A percentile compares a stretch with the other conserved stretches of the same genome.
phyloP scores from a whole-genome alignment of 2,797 vertebrate species.

The Eulemur coronatus region DNA sequence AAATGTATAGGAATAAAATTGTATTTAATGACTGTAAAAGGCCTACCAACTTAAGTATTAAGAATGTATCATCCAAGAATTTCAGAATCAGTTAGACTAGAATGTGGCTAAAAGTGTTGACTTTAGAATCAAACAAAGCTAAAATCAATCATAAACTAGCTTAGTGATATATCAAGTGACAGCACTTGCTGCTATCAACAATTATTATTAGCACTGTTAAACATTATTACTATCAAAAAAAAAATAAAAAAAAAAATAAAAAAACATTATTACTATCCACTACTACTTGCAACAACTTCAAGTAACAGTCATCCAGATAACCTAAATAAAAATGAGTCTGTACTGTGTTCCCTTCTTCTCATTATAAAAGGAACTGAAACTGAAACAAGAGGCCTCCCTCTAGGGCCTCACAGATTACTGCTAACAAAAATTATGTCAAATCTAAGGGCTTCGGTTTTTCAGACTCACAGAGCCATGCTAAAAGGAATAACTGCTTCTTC shows the following conservation, averaged over 20 bases:
- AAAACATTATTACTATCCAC: background rate
- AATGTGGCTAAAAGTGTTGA: background rate
- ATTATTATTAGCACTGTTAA: background rate
- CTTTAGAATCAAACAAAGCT: background rate
- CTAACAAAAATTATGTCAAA: background rate
- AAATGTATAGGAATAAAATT: conserved; percentile 12
- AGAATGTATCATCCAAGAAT: background rate
- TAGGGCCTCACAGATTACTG: background rate
- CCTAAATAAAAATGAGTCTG: background rate
- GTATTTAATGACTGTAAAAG: background rate
- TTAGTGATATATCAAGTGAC: background rate
- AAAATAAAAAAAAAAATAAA: no score
- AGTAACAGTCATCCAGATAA: background rate
- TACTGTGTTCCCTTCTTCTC: background rate
- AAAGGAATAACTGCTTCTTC: background rate
- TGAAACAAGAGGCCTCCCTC: background rate
- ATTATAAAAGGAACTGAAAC: background rate
- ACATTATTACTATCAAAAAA: background rate
- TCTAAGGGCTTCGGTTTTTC: background rate
- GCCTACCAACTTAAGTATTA: background rate
- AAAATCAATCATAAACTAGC: background rate
- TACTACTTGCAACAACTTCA: background rate
- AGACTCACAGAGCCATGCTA: background rate
- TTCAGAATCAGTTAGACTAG: conserved; percentile 22
- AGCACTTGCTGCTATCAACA: background rate